Evolutionary conservation across 2,113 vertebrate species (phyloP).

Genomic region (Psophia crepitans): DNA sequence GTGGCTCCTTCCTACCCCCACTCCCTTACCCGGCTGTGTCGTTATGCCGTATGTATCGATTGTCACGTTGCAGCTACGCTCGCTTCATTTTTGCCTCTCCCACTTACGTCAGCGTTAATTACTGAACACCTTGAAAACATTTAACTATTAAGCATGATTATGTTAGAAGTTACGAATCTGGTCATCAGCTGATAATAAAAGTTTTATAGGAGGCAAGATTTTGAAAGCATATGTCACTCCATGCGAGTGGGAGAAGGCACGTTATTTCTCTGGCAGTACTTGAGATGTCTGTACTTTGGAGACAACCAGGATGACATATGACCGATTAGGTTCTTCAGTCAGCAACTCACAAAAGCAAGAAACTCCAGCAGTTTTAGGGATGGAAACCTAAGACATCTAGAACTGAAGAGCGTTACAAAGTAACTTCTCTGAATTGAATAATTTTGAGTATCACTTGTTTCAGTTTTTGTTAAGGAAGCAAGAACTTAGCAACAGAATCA

Average conservation of each 20-base stretch:
- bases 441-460: not conserved
- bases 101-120: not conserved
- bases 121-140: not conserved
- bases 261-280: not conserved
- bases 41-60: fast-evolving
- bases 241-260: not conserved
- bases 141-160: not conserved
- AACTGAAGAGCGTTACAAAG: not conserved
- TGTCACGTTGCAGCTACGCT: not conserved
- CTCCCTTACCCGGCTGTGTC: not conserved
- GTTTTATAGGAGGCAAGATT: not conserved
- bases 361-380: not conserved
- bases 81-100: not conserved
- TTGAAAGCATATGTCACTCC: not conserved
- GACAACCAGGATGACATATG: not conserved
- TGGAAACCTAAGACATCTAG: not conserved
- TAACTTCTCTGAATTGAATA: not conserved
- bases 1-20: not conserved
- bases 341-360: not conserved
- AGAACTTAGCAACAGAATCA: not conserved
- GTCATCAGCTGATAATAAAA: not conserved
- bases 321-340: not conserved
- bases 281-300: not conserved
- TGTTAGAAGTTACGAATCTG: not conserved
- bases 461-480: not conserved